These are phyloP conservation scores for Chelonia mydas DNA, from an alignment of 2,797 vertebrate genomes.

Conservation along the genomic window DNA sequence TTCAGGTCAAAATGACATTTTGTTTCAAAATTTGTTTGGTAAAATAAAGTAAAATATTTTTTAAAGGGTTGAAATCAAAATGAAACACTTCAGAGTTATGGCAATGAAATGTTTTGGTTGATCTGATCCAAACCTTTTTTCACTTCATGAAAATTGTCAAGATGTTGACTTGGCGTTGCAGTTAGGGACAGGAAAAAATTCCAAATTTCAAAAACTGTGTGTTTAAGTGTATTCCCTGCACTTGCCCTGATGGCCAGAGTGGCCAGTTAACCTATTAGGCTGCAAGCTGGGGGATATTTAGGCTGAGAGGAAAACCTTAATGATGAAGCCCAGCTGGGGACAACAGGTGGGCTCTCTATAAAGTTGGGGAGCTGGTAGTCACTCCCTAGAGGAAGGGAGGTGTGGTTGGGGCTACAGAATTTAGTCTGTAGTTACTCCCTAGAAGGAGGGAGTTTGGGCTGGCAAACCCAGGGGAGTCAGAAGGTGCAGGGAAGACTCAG, in stretches of 20 bases:
- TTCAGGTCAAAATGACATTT: not conserved
- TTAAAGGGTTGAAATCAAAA: not conserved
- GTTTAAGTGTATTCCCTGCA: not conserved
- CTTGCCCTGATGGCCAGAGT: not conserved
- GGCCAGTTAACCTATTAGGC: not conserved
- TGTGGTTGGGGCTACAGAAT: not conserved
- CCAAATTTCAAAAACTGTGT: slow-evolving; percentile 3
- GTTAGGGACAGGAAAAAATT: not conserved
- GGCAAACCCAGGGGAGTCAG: not conserved
- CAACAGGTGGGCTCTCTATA: not conserved
- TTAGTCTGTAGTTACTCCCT: not conserved
- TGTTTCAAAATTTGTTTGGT: not conserved
- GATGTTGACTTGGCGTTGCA: not conserved
- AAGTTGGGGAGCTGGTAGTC: not conserved
- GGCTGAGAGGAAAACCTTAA: not conserved
- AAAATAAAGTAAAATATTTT: not conserved
- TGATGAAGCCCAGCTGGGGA: not conserved
- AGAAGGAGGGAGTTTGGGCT: not conserved
- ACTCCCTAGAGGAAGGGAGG: not conserved
- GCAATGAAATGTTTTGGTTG: not conserved
- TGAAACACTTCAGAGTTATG: not conserved
- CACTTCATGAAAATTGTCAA: not conserved
- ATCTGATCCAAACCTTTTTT: not conserved
- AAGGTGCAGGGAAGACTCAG: not conserved
- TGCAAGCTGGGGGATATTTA: not conserved